Evolutionary conservation across 2,888 invertebrate genomes (phyloP).

Genomic region (Omphaloscelis lunosa): DNA sequence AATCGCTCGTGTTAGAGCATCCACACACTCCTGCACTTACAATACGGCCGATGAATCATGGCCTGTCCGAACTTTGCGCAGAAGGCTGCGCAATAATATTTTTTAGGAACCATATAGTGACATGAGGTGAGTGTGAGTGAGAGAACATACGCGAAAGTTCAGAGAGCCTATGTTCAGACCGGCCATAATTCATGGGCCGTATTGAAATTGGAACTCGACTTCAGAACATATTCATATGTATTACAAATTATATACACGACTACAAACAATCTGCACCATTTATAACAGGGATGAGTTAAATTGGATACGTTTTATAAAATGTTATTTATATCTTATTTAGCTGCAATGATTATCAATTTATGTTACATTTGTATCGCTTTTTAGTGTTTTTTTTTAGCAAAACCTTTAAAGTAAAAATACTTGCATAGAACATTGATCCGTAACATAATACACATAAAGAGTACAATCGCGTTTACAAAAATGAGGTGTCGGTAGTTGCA

Average conservation of each 20-base stretch:
- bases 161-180: conserved; percentile 2
- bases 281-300: conserved; percentile 34
- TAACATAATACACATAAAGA: too few species aligned
- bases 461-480: too few species aligned
- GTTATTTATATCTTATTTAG: conserved; percentile 13
- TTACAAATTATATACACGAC: conserved; percentile 64
- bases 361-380: conserved; percentile 15
- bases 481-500: too few species aligned
- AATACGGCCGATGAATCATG: not conserved
- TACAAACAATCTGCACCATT: conserved; percentile 55
- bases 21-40: conserved; percentile 37
- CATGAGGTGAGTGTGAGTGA: not conserved
- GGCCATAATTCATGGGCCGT: not conserved
- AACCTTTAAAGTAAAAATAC: too few species aligned
- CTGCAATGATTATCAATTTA: conserved; percentile 1
- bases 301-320: conserved; percentile 48
- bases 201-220: conserved; percentile 49
- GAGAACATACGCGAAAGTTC: not conserved
- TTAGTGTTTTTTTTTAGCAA: too few species aligned
- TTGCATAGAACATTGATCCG: too few species aligned
- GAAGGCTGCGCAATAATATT: not conserved
- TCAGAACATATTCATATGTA: conserved; percentile 47
- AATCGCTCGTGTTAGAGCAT: conserved; percentile 45
- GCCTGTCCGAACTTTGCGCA: not conserved
- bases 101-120: too few species aligned